Percentiles rank a stretch among this genome's conserved stretches.
These are phyloP conservation scores for Adelognathus sp. DNA, from an alignment of 2,888 invertebrate species.

Conservation along the genomic window DNA sequence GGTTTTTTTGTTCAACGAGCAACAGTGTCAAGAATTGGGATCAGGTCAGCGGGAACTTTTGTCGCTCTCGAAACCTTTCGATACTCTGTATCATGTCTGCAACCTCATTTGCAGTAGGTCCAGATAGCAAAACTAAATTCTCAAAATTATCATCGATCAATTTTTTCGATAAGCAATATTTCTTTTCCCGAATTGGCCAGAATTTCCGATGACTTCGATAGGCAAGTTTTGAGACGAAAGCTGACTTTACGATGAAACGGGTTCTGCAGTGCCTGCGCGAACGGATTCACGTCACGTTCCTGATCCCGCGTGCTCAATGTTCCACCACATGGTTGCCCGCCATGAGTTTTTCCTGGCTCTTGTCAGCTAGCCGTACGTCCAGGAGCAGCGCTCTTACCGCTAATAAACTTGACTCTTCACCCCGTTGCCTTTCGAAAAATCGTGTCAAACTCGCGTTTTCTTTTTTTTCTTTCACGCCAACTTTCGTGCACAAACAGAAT, in stretches of 20 bases:
- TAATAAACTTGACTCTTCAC: conserved; percentile 49
- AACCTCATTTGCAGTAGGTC: not conserved
- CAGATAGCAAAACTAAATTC: not conserved
- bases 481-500: not conserved
- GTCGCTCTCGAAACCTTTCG: not conserved
- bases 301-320: conserved; percentile 68
- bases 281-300: conserved; percentile 58
- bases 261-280: conserved; percentile 34
- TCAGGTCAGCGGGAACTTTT: not conserved
- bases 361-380: conserved; percentile 45
- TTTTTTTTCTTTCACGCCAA: not conserved
- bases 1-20: not conserved
- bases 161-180: not conserved
- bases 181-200: not conserved
- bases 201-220: not conserved
- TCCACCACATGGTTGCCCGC: conserved; percentile 71
- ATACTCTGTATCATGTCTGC: not conserved
- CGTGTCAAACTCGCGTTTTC: not conserved
- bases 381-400: conserved; percentile 53
- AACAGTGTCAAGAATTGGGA: not conserved
- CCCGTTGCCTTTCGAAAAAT: conserved; percentile 47
- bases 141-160: not conserved
- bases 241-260: not conserved
- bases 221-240: not conserved
- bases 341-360: conserved; percentile 60